Evolutionary conservation across 2,888 invertebrate species (phyloP).

Genomic region (Hemicrepidius hirtus): DNA sequence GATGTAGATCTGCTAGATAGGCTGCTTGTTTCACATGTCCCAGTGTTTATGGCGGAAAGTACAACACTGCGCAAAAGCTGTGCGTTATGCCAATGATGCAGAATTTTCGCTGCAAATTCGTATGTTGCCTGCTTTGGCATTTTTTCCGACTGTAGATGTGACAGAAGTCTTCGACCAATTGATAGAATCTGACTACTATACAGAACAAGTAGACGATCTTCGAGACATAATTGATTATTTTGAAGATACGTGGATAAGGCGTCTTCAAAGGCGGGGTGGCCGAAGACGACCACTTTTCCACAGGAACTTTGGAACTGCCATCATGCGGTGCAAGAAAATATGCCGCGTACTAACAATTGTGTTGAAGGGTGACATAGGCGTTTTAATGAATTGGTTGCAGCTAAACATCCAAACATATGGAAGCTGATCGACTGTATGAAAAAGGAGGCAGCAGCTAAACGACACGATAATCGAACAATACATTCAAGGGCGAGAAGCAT

Average conservation of each 20-base stretch:
- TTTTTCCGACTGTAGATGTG: neutral
- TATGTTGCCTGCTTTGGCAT: constrained; percentile 1
- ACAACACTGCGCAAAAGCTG: constrained; percentile 9
- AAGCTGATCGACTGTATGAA: constrained; percentile 1
- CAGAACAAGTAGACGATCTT: neutral
- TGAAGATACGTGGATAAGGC: constrained; percentile 9
- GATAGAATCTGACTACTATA: constrained; percentile 10
- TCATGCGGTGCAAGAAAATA: neutral
- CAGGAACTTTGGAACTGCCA: constrained; percentile 8
- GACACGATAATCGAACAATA: neutral
- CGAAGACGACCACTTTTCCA: neutral
- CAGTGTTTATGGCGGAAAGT: constrained; percentile 15
- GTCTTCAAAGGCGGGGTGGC: constrained; percentile 1
- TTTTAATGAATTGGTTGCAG: too few relatives aligned
- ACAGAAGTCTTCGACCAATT: constrained; percentile 14
- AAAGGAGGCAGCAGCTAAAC: too few relatives aligned
- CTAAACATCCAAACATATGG: too few relatives aligned
- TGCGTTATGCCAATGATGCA: constrained; percentile 13
- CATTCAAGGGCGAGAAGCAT: neutral
- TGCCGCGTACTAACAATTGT: constrained; percentile 12
- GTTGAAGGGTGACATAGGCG: too few relatives aligned
- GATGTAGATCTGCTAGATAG: too few relatives aligned
- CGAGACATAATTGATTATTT: constrained; percentile 14
- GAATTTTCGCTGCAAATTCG: constrained; percentile 9
- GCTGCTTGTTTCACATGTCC: constrained; percentile 4